A percentile compares a stretch with the other conserved stretches of the same genome.
These are phyloP conservation scores for Ptilorrhoa leucosticta DNA, from an alignment of 2,113 vertebrate species.

Conservation along the genomic window DNA sequence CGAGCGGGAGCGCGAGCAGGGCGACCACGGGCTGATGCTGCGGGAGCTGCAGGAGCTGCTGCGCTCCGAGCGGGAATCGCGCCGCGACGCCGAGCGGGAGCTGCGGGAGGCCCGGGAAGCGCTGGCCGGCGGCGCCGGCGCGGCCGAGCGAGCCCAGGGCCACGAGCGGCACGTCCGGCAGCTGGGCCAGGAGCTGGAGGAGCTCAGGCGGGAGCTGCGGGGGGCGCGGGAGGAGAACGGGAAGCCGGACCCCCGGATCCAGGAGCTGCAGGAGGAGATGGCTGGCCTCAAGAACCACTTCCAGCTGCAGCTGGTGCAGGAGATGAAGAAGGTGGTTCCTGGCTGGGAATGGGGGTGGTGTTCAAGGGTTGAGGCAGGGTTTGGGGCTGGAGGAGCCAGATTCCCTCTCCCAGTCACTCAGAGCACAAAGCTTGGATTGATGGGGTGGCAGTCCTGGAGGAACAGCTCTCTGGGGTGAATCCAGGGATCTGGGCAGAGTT, in stretches of 20 bases:
- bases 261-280: constrained; percentile 81
- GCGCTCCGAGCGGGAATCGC: constrained; percentile 76
- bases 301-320: constrained; percentile 81
- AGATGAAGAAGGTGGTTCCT: constrained; percentile 83
- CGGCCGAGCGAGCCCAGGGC: constrained; percentile 68
- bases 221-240: constrained; percentile 64
- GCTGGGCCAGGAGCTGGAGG: constrained; percentile 75
- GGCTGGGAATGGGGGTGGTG: not conserved
- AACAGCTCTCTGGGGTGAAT: no score
- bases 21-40: constrained; percentile 88
- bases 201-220: constrained; percentile 73
- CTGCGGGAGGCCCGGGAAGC: constrained; percentile 78
- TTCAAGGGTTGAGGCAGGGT: no score
- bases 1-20: constrained; percentile 87
- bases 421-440: not conserved
- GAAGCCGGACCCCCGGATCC: constrained; percentile 76
- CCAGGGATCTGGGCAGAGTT: not conserved
- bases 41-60: constrained; percentile 88
- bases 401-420: fast-evolving
- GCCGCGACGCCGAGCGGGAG: constrained; percentile 73
- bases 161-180: constrained; percentile 72
- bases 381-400: no score
- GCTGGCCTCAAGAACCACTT: constrained; percentile 76
- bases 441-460: not conserved
- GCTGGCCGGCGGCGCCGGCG: constrained; percentile 57